Conservation (phyloP, 2,888 invertebrate species). For the Drosophila longiperda region DNA sequence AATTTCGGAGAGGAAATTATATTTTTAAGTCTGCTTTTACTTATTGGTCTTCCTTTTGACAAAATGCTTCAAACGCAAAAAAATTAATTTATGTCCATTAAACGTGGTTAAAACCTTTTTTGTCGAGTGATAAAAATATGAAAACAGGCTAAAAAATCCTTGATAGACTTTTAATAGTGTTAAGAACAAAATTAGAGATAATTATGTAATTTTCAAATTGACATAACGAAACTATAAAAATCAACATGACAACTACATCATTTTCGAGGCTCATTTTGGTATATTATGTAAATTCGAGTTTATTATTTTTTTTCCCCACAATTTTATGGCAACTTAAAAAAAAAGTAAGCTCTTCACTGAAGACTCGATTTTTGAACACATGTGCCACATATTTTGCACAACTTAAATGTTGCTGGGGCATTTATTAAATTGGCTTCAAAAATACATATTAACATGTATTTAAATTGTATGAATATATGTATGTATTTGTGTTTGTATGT, state of each 20-base stretch:
- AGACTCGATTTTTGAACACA: not conserved
- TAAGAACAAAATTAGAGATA: not conserved
- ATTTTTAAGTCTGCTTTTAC: too few relatives aligned
- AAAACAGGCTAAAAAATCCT: not conserved
- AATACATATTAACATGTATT: not conserved
- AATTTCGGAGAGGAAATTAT: not conserved
- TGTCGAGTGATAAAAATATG: not conserved
- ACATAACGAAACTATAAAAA: not conserved
- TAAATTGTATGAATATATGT: conserved; percentile 2
- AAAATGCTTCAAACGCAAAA: too few relatives aligned
- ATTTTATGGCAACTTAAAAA: not conserved
- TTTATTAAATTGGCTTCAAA: not conserved
- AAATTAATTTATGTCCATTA: not conserved
- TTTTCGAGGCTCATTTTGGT: not conserved
- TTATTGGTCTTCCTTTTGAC: too few relatives aligned
- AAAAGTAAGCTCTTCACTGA: not conserved
- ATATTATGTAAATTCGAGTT: too few relatives aligned
- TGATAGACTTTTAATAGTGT: not conserved
- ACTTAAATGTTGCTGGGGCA: not conserved
- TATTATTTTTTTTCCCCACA: not conserved
- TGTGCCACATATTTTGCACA: not conserved
- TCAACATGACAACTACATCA: not conserved
- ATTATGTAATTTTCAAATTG: not conserved
- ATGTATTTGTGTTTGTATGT: not conserved
- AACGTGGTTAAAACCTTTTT: not conserved